phyloP scores from a whole-genome alignment of 2,113 vertebrate species.

The Anarhynchus alexandrinus region DNA sequence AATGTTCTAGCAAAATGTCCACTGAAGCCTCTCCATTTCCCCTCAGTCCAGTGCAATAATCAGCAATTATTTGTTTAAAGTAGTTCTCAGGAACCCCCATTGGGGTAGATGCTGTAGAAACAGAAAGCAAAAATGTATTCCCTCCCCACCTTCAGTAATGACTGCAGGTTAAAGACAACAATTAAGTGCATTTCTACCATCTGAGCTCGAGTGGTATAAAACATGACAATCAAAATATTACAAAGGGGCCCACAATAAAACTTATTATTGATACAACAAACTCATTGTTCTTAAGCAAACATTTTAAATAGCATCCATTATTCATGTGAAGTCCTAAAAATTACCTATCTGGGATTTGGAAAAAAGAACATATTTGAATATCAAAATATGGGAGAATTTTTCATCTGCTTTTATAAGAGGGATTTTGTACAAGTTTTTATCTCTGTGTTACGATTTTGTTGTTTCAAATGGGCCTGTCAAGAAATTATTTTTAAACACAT shows the following conservation, averaged over 20 bases:
- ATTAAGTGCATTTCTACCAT: background rate
- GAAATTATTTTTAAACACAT: background rate
- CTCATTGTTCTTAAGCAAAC: slow-evolving; percentile 6
- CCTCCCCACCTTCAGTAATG: background rate
- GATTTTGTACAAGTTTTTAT: background rate
- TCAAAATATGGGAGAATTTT: background rate
- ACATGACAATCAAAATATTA: background rate
- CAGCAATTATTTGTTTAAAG: slow-evolving; percentile 1
- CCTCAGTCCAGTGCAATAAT: background rate
- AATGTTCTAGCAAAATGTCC: background rate
- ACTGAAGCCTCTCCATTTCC: background rate
- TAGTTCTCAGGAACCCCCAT: background rate
- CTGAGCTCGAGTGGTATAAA: background rate
- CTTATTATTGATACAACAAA: background rate
- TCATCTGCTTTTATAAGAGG: background rate
- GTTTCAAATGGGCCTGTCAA: background rate
- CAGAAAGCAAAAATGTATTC: background rate
- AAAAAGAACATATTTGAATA: background rate
- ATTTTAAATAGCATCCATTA: slow-evolving; percentile 25
- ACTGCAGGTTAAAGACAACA: background rate
- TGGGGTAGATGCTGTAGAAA: background rate
- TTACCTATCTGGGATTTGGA: background rate
- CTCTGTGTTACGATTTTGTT: background rate
- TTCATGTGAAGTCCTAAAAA: background rate
- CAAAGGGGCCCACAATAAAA: background rate